phyloP scores from a whole-genome alignment of 2,797 vertebrate species.

The Poeciliopsis gracilis region DNA sequence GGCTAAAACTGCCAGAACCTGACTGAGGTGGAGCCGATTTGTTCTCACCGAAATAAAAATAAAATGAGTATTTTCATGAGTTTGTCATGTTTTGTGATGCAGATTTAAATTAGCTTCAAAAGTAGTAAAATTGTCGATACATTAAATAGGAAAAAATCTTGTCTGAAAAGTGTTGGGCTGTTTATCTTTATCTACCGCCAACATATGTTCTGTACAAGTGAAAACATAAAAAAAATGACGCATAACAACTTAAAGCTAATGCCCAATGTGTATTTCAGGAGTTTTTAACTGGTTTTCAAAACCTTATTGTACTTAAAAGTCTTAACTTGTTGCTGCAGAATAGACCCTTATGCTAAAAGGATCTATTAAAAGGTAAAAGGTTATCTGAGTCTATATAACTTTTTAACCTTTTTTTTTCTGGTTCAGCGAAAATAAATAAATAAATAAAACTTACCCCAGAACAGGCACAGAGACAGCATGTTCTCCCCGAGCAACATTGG shows the following conservation, averaged over 20 bases:
- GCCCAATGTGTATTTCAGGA: not conserved
- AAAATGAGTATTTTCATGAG: no score
- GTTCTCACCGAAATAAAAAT: no score
- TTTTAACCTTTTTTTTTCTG: not conserved
- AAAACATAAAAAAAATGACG: not conserved
- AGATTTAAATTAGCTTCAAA: not conserved
- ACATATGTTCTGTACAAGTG: not conserved
- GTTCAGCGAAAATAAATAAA: not conserved
- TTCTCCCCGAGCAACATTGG: not conserved
- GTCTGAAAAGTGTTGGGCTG: not conserved
- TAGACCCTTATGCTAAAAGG: not conserved
- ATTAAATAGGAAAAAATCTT: not conserved
- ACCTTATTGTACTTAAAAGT: not conserved
- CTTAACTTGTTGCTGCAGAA: not conserved
- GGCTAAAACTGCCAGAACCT: not conserved
- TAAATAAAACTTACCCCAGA: constrained; percentile 39
- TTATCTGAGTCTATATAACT: not conserved
- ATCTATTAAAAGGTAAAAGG: not conserved
- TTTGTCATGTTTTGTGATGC: not conserved
- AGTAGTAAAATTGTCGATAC: not conserved
- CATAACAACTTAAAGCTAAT: not conserved
- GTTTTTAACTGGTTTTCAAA: not conserved
- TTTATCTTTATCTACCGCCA: not conserved
- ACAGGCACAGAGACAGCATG: constrained; percentile 39
- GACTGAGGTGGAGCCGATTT: not conserved